Percentiles rank a stretch among this genome's conserved stretches.
phyloP scores from a whole-genome alignment of 1,140 invertebrate genomes.

The Galleria mellonella region DNA sequence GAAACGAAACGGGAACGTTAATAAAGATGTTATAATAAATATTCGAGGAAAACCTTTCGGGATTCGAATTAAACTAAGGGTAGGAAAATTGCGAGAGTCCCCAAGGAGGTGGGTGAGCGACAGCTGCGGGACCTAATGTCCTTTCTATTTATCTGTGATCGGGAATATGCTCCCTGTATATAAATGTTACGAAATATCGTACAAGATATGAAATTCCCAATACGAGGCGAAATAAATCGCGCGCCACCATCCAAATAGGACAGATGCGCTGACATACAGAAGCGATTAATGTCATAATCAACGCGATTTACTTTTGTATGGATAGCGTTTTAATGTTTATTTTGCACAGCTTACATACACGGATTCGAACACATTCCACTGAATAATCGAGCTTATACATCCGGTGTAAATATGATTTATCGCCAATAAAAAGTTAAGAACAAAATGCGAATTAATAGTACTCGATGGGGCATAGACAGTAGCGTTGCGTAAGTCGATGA shows the following conservation, averaged over 20 bases:
- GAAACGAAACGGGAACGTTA: constrained; percentile 48
- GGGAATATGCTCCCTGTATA: constrained; percentile 35
- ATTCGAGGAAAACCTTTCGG: constrained; percentile 57
- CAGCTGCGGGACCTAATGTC: constrained; percentile 64
- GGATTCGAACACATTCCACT: constrained; percentile 4
- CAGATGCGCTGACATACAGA: constrained; percentile 16
- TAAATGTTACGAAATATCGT: constrained; percentile 44
- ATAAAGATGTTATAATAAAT: constrained; percentile 74
- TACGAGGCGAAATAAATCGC: constrained; percentile 2
- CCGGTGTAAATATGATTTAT: constrained; percentile 33
- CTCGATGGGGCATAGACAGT: constrained; percentile 41
- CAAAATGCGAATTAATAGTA: constrained; percentile 56
- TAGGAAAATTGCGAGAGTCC: constrained; percentile 66
- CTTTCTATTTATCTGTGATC: constrained; percentile 66
- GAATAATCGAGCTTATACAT: constrained; percentile 16
- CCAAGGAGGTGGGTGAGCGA: constrained; percentile 50
- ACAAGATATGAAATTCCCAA: constrained; percentile 21
- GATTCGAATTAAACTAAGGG: constrained; percentile 66
- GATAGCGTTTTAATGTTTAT: neutral
- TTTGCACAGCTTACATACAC: constrained; percentile 11
- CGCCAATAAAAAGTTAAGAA: constrained; percentile 39
- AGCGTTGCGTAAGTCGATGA: constrained; percentile 54
- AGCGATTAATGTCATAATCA: constrained; percentile 19
- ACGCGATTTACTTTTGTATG: neutral
- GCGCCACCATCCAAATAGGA: neutral